Percentiles rank a stretch among this genome's conserved stretches.
phyloP scores from a whole-genome alignment of 1,140 invertebrate genomes.

The Listronotus oregonensis region DNA sequence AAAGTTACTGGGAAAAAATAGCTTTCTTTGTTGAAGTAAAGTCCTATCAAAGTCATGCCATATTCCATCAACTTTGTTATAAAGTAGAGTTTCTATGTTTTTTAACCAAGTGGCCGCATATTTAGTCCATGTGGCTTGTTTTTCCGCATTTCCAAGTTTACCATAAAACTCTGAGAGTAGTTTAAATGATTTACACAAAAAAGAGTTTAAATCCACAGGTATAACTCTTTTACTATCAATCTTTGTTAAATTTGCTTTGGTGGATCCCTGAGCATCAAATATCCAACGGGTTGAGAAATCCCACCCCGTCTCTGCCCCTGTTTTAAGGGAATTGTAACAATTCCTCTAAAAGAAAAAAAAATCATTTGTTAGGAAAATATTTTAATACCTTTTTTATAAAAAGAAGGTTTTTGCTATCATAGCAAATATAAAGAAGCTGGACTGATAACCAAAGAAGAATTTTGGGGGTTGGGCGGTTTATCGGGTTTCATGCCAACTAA shows the following conservation, averaged over 20 bases:
- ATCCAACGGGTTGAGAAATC: conserved; percentile 87
- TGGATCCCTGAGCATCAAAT: conserved; percentile 59
- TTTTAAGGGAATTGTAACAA: conserved; percentile 65
- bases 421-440: too few relatives aligned
- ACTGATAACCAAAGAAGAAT: too few relatives aligned
- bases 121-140: conserved; percentile 48
- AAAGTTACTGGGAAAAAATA: conserved; percentile 72
- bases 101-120: conserved; percentile 57
- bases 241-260: conserved; percentile 60
- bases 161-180: conserved; percentile 62
- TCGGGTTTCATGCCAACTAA: too few relatives aligned
- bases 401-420: too few relatives aligned
- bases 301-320: conserved; percentile 85
- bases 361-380: too few relatives aligned
- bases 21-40: conserved; percentile 50
- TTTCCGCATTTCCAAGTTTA: conserved; percentile 59
- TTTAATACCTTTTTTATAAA: too few relatives aligned
- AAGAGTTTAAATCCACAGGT: conserved; percentile 85
- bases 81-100: conserved; percentile 55
- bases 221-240: conserved; percentile 70
- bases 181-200: conserved; percentile 69
- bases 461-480: too few relatives aligned
- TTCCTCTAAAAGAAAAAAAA: conserved; percentile 25
- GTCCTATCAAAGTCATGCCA: conserved; percentile 74
- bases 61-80: conserved; percentile 66